A percentile compares a stretch with the other conserved stretches of the same genome.
phyloP scores from a whole-genome alignment of 37 sponge, comb jelly and placozoan species.

The Ianthella basta region DNA sequence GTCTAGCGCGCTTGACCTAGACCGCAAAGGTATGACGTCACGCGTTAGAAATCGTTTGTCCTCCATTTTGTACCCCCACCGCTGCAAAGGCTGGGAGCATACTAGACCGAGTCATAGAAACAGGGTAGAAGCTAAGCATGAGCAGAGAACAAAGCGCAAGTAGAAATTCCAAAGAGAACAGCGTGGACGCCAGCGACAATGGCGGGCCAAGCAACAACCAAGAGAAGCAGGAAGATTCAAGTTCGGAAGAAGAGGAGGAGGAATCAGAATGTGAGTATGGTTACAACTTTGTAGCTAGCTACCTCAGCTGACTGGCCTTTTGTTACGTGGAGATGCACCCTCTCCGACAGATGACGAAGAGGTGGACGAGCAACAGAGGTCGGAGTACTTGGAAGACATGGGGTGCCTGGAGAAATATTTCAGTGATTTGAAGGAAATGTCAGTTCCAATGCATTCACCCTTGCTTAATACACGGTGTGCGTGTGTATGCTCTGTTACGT shows the following conservation, averaged over 20 bases:
- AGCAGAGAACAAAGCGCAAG: constrained; percentile 14
- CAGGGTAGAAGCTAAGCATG: no score
- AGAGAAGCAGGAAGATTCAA: constrained; percentile 13
- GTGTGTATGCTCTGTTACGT: neutral
- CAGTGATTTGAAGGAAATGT: constrained; percentile 33
- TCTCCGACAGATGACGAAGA: constrained; percentile 25
- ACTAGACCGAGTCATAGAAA: no score
- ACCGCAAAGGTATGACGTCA: no score
- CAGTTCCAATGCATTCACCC: neutral
- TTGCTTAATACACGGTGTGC: neutral
- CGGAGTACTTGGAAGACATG: constrained; percentile 26
- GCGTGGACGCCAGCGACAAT: constrained; percentile 10
- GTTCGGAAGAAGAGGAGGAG: constrained; percentile 20
- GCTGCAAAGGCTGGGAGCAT: no score
- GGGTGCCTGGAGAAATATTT: constrained; percentile 19
- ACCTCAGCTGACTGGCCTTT: neutral
- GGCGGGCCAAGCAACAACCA: constrained; percentile 1
- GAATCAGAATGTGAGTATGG: neutral
- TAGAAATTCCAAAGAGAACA: constrained; percentile 15
- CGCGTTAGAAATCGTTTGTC: no score
- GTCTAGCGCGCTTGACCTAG: no score
- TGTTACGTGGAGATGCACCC: neutral
- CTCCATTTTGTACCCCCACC: no score
- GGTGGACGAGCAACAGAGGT: neutral
- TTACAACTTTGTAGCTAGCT: neutral